A percentile compares a stretch with the other conserved stretches of the same genome.
These are phyloP conservation scores for Cercocebus atys DNA, from an alignment of 2,113 vertebrate species.

Conservation along the genomic window DNA sequence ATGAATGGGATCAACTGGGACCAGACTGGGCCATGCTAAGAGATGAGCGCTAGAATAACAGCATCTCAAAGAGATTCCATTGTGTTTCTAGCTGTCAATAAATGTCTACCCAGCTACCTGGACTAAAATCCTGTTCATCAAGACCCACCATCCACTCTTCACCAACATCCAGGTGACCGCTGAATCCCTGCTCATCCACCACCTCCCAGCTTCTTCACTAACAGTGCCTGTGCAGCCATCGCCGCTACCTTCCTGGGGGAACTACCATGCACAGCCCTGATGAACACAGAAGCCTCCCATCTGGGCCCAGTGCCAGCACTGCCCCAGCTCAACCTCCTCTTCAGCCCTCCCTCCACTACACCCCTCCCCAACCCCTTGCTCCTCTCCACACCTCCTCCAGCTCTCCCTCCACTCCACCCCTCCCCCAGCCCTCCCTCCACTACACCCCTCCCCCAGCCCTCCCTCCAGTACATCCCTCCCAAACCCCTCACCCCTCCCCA, in stretches of 20 bases:
- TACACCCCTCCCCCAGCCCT: too few species aligned
- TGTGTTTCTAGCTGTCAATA: too few species aligned
- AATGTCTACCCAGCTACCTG: not conserved
- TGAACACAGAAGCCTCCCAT: not conserved
- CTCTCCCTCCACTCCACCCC: rapidly evolving
- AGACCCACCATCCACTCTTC: not conserved
- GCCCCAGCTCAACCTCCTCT: not conserved
- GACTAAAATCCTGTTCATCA: not conserved
- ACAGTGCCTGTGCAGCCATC: not conserved
- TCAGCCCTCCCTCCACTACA: not conserved
- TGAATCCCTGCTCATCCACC: not conserved
- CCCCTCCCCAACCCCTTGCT: too few species aligned
- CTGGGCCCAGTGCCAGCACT: not conserved
- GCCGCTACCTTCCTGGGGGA: not conserved
- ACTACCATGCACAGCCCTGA: not conserved
- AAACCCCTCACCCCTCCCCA: rapidly evolving
- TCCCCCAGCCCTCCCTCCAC: too few species aligned
- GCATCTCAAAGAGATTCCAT: too few species aligned
- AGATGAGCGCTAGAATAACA: rapidly evolving
- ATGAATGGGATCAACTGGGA: not conserved
- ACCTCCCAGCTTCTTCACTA: not conserved
- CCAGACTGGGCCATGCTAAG: not conserved
- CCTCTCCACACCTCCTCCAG: too few species aligned
- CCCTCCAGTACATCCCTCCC: too few species aligned
- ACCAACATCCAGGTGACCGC: not conserved